phyloP scores from a whole-genome alignment of 2,888 invertebrate genomes.

The Dione juno region DNA sequence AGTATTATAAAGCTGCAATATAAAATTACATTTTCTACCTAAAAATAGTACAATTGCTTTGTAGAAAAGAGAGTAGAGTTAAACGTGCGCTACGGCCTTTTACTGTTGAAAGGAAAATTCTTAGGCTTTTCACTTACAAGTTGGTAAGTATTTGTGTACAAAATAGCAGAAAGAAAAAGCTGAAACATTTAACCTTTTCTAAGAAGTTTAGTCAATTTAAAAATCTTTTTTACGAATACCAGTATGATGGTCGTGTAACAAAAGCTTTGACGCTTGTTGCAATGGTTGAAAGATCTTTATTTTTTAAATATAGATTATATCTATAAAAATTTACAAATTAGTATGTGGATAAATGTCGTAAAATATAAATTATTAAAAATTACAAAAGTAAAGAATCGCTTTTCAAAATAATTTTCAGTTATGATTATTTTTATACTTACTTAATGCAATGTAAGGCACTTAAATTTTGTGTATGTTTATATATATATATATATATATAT shows the following conservation, averaged over 20 bases:
- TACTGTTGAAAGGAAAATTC: constrained; percentile 16
- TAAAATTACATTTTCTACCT: not conserved
- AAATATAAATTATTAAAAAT: not conserved
- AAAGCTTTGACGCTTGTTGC: constrained; percentile 3
- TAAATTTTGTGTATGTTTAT: constrained; percentile 28
- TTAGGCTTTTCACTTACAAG: constrained; percentile 6
- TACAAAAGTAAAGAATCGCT: not conserved
- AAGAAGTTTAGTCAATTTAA: constrained; percentile 16
- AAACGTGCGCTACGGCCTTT: constrained; percentile 8
- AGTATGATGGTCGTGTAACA: not conserved
- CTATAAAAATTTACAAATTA: not conserved
- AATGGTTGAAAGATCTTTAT: not conserved
- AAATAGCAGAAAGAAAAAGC: constrained; percentile 18
- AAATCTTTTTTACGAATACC: constrained; percentile 6
- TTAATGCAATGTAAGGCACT: constrained; percentile 46
- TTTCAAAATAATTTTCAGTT: not conserved
- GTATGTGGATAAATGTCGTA: not conserved
- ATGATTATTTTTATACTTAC: not conserved
- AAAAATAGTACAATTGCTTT: constrained; percentile 13
- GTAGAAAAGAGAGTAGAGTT: not conserved
- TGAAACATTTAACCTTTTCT: constrained; percentile 1
- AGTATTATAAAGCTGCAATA: not conserved
- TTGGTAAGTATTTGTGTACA: constrained; percentile 7
- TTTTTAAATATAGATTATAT: not conserved
- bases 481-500: too few species aligned